These are phyloP conservation scores for Lerema accius DNA, from an alignment of 1,140 invertebrate genomes.

Conservation along the genomic window DNA sequence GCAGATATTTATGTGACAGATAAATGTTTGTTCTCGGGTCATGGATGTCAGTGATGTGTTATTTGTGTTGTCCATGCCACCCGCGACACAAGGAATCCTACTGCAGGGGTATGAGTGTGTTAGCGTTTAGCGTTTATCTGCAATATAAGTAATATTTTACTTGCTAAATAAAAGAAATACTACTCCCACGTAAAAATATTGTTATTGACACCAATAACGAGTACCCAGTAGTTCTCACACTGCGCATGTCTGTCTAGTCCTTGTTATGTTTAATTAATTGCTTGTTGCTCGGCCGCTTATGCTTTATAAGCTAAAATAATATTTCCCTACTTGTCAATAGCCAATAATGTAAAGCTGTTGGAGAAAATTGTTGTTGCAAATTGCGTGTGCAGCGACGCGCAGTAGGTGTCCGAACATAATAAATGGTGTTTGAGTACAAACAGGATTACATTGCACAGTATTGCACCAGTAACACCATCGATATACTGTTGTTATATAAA, in stretches of 20 bases:
- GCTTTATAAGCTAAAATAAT: conserved; percentile 15
- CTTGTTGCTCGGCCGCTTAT: neutral
- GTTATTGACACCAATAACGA: too few species aligned
- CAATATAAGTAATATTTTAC: too few species aligned
- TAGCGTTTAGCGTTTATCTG: too few species aligned
- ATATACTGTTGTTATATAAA: neutral
- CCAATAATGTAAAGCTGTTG: conserved; percentile 50
- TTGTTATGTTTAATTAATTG: neutral
- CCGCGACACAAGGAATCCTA: too few species aligned
- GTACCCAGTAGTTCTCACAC: too few species aligned
- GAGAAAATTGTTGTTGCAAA: conserved; percentile 60
- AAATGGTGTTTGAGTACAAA: conserved; percentile 44
- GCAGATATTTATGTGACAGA: too few species aligned
- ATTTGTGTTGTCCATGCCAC: too few species aligned
- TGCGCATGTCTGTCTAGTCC: neutral
- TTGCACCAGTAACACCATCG: neutral
- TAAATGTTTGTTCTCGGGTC: too few species aligned
- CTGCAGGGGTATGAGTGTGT: too few species aligned
- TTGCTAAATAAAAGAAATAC: too few species aligned
- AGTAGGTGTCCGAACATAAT: conserved; percentile 62
- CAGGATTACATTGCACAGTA: conserved; percentile 1
- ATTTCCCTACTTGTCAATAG: conserved; percentile 53
- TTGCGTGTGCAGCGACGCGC: conserved; percentile 69
- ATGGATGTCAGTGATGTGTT: too few species aligned
- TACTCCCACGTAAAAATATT: too few species aligned